Evolutionary conservation across 2,797 vertebrate genomes (phyloP).

Genomic region (Phalloptychus januarius): DNA sequence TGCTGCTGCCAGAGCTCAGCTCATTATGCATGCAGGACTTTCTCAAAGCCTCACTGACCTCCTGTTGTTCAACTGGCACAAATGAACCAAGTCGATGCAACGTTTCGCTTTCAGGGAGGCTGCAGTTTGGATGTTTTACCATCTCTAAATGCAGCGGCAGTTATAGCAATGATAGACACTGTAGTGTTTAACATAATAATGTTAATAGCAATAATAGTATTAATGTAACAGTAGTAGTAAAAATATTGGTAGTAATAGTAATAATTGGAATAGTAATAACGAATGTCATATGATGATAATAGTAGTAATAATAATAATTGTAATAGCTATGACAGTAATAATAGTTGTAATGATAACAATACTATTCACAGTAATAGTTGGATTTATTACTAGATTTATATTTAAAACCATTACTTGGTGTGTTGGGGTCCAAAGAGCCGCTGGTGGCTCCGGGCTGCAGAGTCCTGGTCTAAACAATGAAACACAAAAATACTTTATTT

Average conservation of each 20-base stretch:
- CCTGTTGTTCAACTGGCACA: neutral
- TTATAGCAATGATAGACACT: neutral
- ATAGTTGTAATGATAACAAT: neutral
- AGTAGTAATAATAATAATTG: neutral
- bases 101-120: neutral
- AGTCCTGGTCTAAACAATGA: too few relatives aligned
- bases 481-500: too few relatives aligned
- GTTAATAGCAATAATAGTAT: neutral
- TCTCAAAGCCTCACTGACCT: neutral
- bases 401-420: too few relatives aligned
- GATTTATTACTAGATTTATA: too few relatives aligned
- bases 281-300: too few relatives aligned
- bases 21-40: neutral
- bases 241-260: neutral
- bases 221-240: neutral
- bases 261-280: neutral
- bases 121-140: neutral
- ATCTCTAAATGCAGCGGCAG: neutral
- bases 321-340: neutral
- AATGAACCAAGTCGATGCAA: neutral
- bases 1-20: slow-evolving; percentile 8
- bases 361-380: neutral
- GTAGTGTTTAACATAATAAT: too few relatives aligned
- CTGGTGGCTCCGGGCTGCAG: too few relatives aligned
- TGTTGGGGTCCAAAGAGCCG: too few relatives aligned